These are phyloP conservation scores for Paratrypauchen microcephalus DNA, from an alignment of 2,797 vertebrate species.

Conservation along the genomic window DNA sequence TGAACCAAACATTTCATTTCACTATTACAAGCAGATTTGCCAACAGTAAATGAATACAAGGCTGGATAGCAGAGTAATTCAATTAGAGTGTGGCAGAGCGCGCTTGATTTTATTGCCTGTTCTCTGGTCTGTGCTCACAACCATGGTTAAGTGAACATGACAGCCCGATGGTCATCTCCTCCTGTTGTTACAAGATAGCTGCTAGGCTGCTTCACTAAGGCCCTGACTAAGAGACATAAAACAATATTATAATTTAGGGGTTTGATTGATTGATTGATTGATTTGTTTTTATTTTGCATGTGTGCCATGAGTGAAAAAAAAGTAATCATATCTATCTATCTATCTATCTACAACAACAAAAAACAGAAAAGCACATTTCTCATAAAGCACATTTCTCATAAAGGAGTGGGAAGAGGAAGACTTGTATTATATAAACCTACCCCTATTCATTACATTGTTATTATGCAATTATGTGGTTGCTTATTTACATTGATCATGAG, in stretches of 20 bases:
- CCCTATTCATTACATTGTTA: too few relatives aligned
- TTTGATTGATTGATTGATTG: too few relatives aligned
- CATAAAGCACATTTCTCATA: too few relatives aligned
- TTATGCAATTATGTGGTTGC: too few relatives aligned
- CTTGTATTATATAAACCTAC: too few relatives aligned
- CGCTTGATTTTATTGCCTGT: constrained; percentile 66
- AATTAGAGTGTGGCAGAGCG: constrained; percentile 71
- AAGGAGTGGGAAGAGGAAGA: too few relatives aligned
- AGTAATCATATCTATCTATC: too few relatives aligned
- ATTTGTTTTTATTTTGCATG: too few relatives aligned
- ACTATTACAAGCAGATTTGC: constrained; percentile 53
- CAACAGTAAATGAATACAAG: constrained; percentile 66
- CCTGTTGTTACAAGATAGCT: constrained; percentile 72
- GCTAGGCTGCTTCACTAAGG: constrained; percentile 60
- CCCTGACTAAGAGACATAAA: constrained; percentile 49
- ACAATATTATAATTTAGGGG: constrained; percentile 51
- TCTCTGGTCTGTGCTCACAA: constrained; percentile 65
- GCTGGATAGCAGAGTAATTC: constrained; percentile 66
- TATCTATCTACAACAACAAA: too few relatives aligned
- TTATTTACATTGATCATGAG: too few relatives aligned
- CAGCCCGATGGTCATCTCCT: constrained; percentile 61
- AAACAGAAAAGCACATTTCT: too few relatives aligned
- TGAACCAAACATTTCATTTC: constrained; percentile 42
- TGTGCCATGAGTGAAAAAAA: too few relatives aligned
- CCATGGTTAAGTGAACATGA: constrained; percentile 71